These are phyloP conservation scores for Galago senegalensis DNA, from an alignment of 2,797 vertebrate species.

Conservation along the genomic window DNA sequence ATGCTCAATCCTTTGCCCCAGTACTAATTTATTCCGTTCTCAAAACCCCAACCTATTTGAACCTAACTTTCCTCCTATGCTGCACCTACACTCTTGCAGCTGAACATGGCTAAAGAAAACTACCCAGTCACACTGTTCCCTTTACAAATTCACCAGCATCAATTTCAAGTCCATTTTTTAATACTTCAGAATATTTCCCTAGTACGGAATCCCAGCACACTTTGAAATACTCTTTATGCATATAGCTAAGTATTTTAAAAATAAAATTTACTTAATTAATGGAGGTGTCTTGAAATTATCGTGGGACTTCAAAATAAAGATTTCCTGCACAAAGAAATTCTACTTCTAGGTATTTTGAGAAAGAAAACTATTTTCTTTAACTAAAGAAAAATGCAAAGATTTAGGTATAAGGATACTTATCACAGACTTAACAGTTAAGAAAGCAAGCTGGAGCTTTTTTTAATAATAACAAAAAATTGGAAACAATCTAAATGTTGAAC, in stretches of 20 bases:
- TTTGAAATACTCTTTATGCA: conserved; percentile 34
- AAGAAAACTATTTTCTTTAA: background rate
- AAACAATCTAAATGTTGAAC: background rate
- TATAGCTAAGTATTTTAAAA: conserved; percentile 7
- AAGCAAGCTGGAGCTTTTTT: background rate
- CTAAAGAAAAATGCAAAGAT: background rate
- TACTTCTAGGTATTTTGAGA: background rate
- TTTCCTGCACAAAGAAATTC: background rate
- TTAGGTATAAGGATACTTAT: background rate
- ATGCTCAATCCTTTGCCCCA: background rate
- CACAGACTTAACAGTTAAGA: background rate
- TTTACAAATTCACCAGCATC: conserved; percentile 30
- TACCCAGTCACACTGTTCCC: background rate
- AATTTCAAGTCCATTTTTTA: conserved; percentile 38
- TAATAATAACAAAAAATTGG: background rate
- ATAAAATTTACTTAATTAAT: conserved; percentile 16
- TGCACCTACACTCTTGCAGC: background rate
- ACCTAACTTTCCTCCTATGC: background rate
- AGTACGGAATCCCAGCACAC: background rate
- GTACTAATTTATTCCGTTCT: background rate
- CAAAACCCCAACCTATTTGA: background rate
- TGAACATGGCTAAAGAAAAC: conserved; percentile 5
- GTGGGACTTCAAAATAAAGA: background rate
- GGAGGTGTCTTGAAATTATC: conserved; percentile 11
- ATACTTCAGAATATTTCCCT: conserved; percentile 39